Percentiles rank a stretch among this genome's conserved stretches.
phyloP scores from a whole-genome alignment of 1,140 invertebrate species.

The Anastrepha ludens region DNA sequence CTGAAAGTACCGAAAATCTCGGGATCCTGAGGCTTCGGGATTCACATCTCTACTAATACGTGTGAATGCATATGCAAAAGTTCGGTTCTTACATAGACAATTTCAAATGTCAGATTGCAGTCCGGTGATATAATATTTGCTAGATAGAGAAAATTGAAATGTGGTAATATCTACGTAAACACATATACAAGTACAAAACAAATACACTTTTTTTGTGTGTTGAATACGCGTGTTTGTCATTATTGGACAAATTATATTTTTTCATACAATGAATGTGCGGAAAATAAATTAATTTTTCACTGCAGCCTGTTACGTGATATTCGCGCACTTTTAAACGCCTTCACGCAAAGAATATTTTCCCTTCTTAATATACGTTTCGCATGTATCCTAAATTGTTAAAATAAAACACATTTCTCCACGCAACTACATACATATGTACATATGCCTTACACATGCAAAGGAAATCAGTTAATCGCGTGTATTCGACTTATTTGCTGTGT shows the following conservation, averaged over 20 bases:
- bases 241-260: too few relatives aligned
- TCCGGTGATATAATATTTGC: background rate
- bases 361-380: background rate
- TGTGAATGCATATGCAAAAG: background rate
- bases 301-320: background rate
- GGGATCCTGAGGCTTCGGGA: too few relatives aligned
- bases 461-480: conserved; percentile 34
- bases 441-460: background rate
- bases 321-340: background rate
- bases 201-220: background rate
- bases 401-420: background rate
- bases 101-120: background rate
- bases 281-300: background rate
- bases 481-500: background rate
- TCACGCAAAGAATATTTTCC: background rate
- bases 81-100: background rate
- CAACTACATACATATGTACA: background rate
- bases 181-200: background rate
- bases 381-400: background rate
- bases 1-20: too few relatives aligned
- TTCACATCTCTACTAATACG: too few relatives aligned
- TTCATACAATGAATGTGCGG: background rate
- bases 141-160: background rate
- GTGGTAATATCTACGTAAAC: background rate
- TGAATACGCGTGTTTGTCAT: background rate